Percentiles rank a stretch among this genome's conserved stretches.
These are phyloP conservation scores for Solenopsis fugax DNA, from an alignment of 1,140 invertebrate species.

Conservation along the genomic window DNA sequence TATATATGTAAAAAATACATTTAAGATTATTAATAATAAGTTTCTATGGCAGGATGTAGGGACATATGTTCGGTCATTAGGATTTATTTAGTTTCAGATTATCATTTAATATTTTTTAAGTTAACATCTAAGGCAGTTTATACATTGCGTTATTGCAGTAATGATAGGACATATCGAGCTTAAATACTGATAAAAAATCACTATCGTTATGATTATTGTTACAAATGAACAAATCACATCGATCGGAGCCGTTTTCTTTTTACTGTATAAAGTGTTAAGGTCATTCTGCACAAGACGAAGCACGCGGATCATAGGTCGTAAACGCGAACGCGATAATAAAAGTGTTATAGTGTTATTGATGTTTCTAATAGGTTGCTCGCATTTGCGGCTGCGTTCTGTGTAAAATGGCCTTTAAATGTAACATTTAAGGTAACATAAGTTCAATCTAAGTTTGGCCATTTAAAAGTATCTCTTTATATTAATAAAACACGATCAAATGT, in stretches of 20 bases:
- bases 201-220: neutral
- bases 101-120: neutral
- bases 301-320: too few species aligned
- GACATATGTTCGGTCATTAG: too few species aligned
- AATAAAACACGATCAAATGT: neutral
- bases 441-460: neutral
- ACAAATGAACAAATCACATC: neutral
- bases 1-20: too few species aligned
- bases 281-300: too few species aligned
- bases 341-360: too few species aligned
- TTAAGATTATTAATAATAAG: too few species aligned
- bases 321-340: too few species aligned
- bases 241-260: neutral
- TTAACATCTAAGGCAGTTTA: neutral
- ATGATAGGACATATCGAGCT: neutral
- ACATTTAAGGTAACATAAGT: neutral
- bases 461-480: neutral
- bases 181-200: slow-evolving; percentile 4
- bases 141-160: neutral
- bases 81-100: too few species aligned
- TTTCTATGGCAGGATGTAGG: too few species aligned
- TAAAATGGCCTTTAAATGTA: neutral
- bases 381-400: too few species aligned
- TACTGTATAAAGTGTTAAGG: neutral
- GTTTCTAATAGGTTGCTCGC: too few species aligned